A percentile compares a stretch with the other conserved stretches of the same genome.
phyloP scores from a whole-genome alignment of 2,888 invertebrate species.

The Malthinus flaveolus region DNA sequence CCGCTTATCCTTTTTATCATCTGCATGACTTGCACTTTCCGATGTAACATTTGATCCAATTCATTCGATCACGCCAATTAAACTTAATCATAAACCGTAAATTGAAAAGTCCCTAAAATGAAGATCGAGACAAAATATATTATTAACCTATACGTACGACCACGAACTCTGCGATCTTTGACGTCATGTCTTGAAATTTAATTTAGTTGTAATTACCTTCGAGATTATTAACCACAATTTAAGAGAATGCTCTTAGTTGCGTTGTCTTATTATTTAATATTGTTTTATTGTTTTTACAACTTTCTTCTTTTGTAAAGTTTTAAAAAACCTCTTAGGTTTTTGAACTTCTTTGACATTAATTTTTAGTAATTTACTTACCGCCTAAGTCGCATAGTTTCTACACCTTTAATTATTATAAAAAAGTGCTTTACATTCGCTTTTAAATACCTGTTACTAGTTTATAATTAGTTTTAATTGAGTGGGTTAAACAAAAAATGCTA shows the following conservation, averaged over 20 bases:
- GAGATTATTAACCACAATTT: background rate
- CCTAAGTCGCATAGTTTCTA: no score
- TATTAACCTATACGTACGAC: conserved; percentile 22
- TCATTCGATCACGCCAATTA: background rate
- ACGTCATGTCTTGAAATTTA: conserved; percentile 16
- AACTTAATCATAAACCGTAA: no score
- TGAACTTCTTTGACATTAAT: background rate
- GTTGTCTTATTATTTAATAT: no score
- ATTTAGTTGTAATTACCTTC: conserved; percentile 21
- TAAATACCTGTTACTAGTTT: no score
- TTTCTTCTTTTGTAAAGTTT: conserved; percentile 2
- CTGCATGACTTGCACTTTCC: background rate
- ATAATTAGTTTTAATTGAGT: no score
- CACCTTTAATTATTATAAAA: no score
- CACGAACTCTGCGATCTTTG: conserved; percentile 17
- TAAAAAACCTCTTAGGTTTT: background rate
- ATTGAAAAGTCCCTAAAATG: no score
- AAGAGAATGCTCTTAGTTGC: no score
- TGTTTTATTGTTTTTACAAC: conserved; percentile 1
- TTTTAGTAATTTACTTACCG: no score
- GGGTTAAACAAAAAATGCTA: no score
- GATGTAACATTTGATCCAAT: background rate
- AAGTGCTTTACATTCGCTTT: no score
- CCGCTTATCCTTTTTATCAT: background rate
- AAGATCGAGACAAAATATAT: conserved; percentile 10